Percentiles rank a stretch among this genome's conserved stretches.
These are phyloP conservation scores for Platorchestia sp. DNA, from an alignment of 1,140 invertebrate genomes.

Conservation along the genomic window DNA sequence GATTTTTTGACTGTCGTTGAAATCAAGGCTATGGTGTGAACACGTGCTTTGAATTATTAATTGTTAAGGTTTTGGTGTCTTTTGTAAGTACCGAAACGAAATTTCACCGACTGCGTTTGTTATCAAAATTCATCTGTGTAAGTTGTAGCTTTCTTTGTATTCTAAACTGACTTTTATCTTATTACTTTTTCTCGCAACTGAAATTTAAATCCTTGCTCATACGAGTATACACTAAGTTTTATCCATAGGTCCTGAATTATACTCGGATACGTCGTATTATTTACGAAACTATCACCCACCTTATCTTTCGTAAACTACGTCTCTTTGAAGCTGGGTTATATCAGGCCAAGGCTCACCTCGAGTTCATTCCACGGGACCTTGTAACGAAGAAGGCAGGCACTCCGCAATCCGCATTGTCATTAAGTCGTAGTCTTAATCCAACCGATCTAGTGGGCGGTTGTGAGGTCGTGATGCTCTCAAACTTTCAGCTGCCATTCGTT, in stretches of 20 bases:
- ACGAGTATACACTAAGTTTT: neutral
- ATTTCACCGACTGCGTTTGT: neutral
- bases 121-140: neutral
- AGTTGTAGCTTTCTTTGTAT: neutral
- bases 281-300: neutral
- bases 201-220: neutral
- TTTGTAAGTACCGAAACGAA: neutral
- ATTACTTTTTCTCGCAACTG: neutral
- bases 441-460: neutral
- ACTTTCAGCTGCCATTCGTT: neutral
- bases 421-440: neutral
- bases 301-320: neutral
- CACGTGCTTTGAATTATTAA: neutral
- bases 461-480: neutral
- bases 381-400: neutral
- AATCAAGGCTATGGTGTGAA: neutral
- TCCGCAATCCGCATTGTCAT: no score
- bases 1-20: no score
- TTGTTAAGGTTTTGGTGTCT: neutral
- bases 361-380: neutral
- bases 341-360: neutral
- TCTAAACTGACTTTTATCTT: neutral
- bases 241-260: neutral
- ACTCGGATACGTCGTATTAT: neutral
- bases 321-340: neutral